These are phyloP conservation scores for Phrynocephalus forsythii DNA, from an alignment of 2,797 vertebrate species.

Conservation along the genomic window DNA sequence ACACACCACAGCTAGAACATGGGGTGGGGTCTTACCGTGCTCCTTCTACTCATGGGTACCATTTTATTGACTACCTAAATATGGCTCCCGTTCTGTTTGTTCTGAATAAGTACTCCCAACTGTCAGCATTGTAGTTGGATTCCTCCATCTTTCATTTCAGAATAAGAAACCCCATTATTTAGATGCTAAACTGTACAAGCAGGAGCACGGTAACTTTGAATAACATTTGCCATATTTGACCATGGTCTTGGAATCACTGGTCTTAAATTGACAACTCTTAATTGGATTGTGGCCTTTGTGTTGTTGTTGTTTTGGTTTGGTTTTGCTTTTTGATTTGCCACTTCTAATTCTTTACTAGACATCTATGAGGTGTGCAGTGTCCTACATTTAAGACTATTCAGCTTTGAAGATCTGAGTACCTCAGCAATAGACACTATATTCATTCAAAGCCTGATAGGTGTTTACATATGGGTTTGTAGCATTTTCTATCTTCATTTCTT, in stretches of 20 bases:
- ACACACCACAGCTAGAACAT: neutral
- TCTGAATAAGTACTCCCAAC: neutral
- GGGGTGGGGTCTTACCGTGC: no score
- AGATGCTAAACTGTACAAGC: no score
- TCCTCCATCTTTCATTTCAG: neutral
- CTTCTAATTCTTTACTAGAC: neutral
- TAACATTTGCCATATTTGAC: neutral
- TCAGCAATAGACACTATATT: neutral
- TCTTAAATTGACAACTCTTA: neutral
- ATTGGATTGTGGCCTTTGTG: neutral
- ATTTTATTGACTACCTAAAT: no score
- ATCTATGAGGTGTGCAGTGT: neutral
- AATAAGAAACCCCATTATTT: no score
- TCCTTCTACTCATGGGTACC: no score
- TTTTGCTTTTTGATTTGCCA: neutral
- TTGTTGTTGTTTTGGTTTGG: no score
- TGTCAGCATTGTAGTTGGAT: neutral
- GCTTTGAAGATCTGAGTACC: neutral
- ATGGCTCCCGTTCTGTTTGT: no score
- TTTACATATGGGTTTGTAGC: no score
- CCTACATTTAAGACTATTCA: neutral
- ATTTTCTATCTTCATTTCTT: neutral
- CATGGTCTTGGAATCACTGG: neutral
- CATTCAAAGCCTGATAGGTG: neutral
- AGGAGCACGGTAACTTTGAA: neutral